Evolutionary conservation across 2,888 invertebrate species (phyloP).

Genomic region (Epirrita christyi): DNA sequence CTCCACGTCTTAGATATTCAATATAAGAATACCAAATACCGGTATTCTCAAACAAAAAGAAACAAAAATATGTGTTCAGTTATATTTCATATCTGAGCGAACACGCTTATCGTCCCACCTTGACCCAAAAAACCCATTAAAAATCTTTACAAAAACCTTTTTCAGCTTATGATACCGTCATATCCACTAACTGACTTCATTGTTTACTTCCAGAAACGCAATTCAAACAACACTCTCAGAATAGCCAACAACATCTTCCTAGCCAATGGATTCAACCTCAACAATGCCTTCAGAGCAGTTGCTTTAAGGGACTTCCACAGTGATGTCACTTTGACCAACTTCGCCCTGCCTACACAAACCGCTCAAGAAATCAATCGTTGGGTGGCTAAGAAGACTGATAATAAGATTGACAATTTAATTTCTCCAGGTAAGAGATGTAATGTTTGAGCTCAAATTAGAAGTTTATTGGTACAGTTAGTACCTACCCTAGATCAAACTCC

Average conservation of each 20-base stretch:
- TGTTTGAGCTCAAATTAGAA: too few relatives aligned
- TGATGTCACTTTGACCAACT: slow-evolving; percentile 84
- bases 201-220: slow-evolving; percentile 59
- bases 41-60: too few relatives aligned
- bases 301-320: slow-evolving; percentile 78
- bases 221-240: slow-evolving; percentile 61
- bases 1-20: too few relatives aligned
- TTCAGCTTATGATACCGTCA: background rate
- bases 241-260: slow-evolving; percentile 70
- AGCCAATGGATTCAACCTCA: slow-evolving; percentile 58
- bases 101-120: too few relatives aligned
- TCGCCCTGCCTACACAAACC: slow-evolving; percentile 72
- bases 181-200: background rate
- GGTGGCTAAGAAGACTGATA: slow-evolving; percentile 87
- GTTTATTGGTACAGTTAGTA: too few relatives aligned
- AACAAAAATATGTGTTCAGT: too few relatives aligned
- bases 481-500: too few relatives aligned
- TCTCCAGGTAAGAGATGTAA: slow-evolving; percentile 83
- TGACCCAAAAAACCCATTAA: too few relatives aligned
- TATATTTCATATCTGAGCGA: too few relatives aligned
- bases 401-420: slow-evolving; percentile 86
- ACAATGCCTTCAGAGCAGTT: slow-evolving; percentile 56
- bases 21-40: too few relatives aligned
- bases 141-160: background rate
- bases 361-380: slow-evolving; percentile 88